phyloP scores from a whole-genome alignment of 2,888 invertebrate genomes.

The Mythimna ferrago region DNA sequence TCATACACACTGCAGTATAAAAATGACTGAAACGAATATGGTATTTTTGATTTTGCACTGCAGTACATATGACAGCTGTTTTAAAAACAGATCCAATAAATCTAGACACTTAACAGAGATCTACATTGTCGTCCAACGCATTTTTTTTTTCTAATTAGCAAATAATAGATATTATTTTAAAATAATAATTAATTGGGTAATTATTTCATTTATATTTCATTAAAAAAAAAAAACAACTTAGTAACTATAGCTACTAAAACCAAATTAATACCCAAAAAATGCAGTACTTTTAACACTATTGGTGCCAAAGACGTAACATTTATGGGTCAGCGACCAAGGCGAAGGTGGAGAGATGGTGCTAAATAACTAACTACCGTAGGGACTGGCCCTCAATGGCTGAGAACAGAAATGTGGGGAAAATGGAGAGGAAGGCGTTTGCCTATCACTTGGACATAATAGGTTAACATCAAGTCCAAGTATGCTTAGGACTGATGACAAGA shows the following conservation, averaged over 20 bases:
- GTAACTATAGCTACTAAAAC: constrained; percentile 16
- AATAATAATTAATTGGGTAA: not conserved
- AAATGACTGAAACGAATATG: not conserved
- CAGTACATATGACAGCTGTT: constrained; percentile 14
- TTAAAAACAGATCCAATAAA: constrained; percentile 21
- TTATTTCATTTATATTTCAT: constrained; percentile 13
- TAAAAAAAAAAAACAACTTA: not conserved
- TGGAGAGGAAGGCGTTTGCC: no score
- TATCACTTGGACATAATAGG: no score
- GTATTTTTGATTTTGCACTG: not conserved
- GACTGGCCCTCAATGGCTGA: no score
- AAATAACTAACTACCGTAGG: no score
- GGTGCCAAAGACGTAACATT: no score
- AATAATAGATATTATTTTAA: not conserved
- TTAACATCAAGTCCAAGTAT: no score
- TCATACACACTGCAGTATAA: constrained; percentile 15
- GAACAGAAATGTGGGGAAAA: no score
- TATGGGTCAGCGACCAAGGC: no score
- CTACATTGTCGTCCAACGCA: constrained; percentile 10
- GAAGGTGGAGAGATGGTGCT: no score
- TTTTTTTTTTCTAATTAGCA: constrained; percentile 5
- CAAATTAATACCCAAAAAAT: constrained; percentile 45
- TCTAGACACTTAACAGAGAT: constrained; percentile 32
- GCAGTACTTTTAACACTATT: constrained; percentile 24
- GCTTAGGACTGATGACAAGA: no score